These are phyloP conservation scores for Aspiorhynchus laticeps DNA, from an alignment of 2,113 vertebrate species.

Conservation along the genomic window DNA sequence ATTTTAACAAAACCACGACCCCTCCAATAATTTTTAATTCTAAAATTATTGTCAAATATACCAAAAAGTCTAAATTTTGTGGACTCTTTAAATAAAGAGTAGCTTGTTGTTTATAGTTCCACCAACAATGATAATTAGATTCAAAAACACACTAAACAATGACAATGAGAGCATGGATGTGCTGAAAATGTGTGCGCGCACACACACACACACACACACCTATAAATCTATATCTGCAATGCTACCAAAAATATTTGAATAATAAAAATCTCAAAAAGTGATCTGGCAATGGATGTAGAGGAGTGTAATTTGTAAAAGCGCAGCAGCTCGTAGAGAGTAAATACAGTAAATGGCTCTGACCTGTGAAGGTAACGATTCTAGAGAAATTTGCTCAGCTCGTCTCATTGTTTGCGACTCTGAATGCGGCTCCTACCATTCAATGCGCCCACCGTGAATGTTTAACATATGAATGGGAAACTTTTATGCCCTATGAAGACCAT, in stretches of 20 bases:
- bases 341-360: conserved; percentile 63
- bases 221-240: background rate
- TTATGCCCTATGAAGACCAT: conserved; percentile 37
- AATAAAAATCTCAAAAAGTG: background rate
- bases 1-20: background rate
- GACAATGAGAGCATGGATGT: background rate
- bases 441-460: conserved; percentile 60
- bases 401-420: conserved; percentile 64
- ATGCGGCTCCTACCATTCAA: conserved; percentile 55
- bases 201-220: background rate
- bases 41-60: background rate
- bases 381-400: conserved; percentile 59
- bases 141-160: background rate
- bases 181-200: background rate
- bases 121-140: conserved; percentile 15
- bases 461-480: conserved; percentile 65
- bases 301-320: conserved; percentile 32
- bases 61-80: background rate
- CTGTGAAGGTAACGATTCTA: conserved; percentile 65
- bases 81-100: background rate
- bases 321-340: conserved; percentile 48
- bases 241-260: background rate
- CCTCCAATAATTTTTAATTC: background rate
- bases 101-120: background rate
- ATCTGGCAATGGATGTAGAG: conserved; percentile 27